phyloP scores from a whole-genome alignment of 2,797 vertebrate species.

The Gymnodraco acuticeps region DNA sequence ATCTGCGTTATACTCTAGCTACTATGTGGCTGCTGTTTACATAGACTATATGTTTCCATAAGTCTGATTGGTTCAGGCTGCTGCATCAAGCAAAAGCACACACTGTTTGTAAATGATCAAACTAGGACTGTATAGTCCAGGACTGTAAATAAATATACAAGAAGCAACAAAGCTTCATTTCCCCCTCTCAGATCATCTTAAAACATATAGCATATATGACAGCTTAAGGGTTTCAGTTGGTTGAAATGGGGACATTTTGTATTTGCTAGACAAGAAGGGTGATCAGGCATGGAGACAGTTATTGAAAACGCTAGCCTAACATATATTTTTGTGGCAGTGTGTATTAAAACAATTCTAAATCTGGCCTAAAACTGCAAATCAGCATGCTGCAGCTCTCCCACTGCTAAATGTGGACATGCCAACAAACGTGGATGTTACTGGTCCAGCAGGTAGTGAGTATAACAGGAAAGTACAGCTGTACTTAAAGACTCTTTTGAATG shows the following conservation, averaged over 20 bases:
- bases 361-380: conserved; percentile 84
- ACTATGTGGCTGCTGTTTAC: neutral
- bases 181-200: conserved; percentile 33
- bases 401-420: conserved; percentile 80
- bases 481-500: conserved; percentile 5
- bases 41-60: neutral
- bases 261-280: conserved; percentile 76
- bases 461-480: conserved; percentile 27
- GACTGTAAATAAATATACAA: conserved; percentile 5
- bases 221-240: conserved; percentile 57
- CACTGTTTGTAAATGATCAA: conserved; percentile 9
- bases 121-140: neutral
- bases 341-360: conserved; percentile 85
- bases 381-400: conserved; percentile 75
- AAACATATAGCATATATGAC: conserved; percentile 44
- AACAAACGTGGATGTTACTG: conserved; percentile 75
- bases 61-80: conserved; percentile 19
- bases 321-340: conserved; percentile 86
- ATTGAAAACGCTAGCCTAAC: conserved; percentile 80
- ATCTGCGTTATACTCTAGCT: conserved; percentile 1
- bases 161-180: conserved; percentile 33
- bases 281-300: conserved; percentile 84
- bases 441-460: conserved; percentile 78
- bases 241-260: conserved; percentile 68
- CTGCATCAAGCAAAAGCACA: conserved; percentile 9